Evolutionary conservation across 2,888 invertebrate species (phyloP), one percentile per base, ranked within the genome.

Genomic region (Tiphia femorata): DNA sequence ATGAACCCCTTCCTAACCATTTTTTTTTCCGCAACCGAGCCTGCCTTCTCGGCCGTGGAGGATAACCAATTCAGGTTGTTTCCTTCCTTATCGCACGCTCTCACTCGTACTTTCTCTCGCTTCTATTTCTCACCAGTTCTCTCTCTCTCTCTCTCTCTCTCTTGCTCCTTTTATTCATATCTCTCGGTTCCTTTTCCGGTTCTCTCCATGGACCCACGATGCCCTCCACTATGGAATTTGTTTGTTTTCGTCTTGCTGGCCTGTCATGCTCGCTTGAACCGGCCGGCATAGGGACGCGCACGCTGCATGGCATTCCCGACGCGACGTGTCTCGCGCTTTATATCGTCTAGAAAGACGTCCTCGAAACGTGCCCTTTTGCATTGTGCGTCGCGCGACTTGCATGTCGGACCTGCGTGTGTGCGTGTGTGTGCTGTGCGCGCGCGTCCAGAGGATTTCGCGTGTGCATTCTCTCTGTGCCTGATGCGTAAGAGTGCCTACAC

Each of bases 341-440:
- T 61, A 50, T 57, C 62, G 57, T 42, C 57, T 50, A 58, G 62
- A 53, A 57, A 62, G 58, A 46, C 54, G 58, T 41, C 49, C 48
- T 10, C 42, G 50, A 49, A 20, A 41, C 38, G 17, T 38, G 38
- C 20, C 20, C 17, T 20, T 41, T 47, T 33, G 30, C n/a, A 33
- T 29, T 25, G n/a, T 23, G 6, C 14, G 12, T 49, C 10, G 30
- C 27, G 33, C 27, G 29, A 12, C 3, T 16, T 29, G 29, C n/a
- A n/a, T n/a, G n/a, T n/a, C n/a, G n/a, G n/a, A n/a, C 38, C 16
- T 21, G 52, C 29, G 27, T 12, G 35, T 19, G 37, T 7, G 29
- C 37, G 29, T 12, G 23, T 27, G 5, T 21, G 6, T 20, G 29
- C n/a, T 5, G n/a, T n/a, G n/a, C n/a, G n/a, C n/a, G n/a, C n/a